phyloP scores from a whole-genome alignment of 2,888 invertebrate species.

The Camponotus fellah region DNA sequence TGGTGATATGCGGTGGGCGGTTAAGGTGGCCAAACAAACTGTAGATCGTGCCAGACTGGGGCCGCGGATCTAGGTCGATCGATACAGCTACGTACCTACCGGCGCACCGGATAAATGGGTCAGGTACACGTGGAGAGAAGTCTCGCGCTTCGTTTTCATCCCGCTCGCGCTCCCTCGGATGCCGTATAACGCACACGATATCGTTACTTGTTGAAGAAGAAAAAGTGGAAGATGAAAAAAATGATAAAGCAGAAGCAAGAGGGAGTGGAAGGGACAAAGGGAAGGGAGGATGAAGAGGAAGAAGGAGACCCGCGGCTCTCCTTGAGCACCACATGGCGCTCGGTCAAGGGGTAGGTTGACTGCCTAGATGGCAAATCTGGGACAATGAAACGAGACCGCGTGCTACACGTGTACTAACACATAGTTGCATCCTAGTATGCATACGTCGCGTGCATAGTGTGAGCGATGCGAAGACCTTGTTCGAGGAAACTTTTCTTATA shows the following conservation, averaged over 20 bases:
- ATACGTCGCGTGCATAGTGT: background rate
- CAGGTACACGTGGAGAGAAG: slow-evolving; percentile 80
- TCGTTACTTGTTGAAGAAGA: slow-evolving; percentile 75
- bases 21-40: slow-evolving; percentile 72
- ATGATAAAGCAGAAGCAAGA: background rate
- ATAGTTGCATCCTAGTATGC: background rate
- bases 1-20: slow-evolving; percentile 59
- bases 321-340: slow-evolving; percentile 58
- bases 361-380: slow-evolving; percentile 80
- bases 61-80: slow-evolving; percentile 85
- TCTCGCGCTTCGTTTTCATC: slow-evolving; percentile 65
- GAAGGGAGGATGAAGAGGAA: slow-evolving; percentile 6
- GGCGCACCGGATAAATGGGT: slow-evolving; percentile 80
- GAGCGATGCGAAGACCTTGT: slow-evolving; percentile 67
- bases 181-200: background rate
- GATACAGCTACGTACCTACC: slow-evolving; percentile 83
- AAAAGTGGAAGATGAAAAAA: slow-evolving; percentile 31
- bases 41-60: slow-evolving; percentile 77
- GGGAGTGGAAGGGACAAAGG: background rate
- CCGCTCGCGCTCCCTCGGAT: slow-evolving; percentile 54
- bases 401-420: slow-evolving; percentile 81
- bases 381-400: slow-evolving; percentile 83
- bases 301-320: slow-evolving; percentile 59
- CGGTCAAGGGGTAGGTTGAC: slow-evolving; percentile 75
- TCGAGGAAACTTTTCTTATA: slow-evolving; percentile 45